Conservation (phyloP, 2,888 invertebrate genomes). For the Choreutis nemorana region DNA sequence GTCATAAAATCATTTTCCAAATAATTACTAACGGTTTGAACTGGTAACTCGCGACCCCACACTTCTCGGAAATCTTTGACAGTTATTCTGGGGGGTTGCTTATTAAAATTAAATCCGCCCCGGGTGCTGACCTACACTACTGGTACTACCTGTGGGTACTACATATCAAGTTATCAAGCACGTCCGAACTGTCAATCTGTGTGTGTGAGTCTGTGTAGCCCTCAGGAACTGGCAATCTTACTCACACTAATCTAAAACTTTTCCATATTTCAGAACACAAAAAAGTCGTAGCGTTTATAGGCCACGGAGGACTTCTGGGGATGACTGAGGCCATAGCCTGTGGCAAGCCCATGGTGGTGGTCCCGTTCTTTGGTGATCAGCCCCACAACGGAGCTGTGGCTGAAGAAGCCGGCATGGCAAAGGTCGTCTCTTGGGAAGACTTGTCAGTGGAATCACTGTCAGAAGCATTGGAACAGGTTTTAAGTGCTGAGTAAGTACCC, state of each 20-base stretch:
- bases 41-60: too few relatives aligned
- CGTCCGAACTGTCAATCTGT: too few relatives aligned
- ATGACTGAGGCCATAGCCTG: constrained; percentile 68
- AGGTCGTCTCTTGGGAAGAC: constrained; percentile 50
- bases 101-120: too few relatives aligned
- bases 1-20: too few relatives aligned
- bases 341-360: constrained; percentile 68
- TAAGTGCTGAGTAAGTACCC: constrained; percentile 63
- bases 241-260: not conserved
- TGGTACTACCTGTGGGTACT: too few relatives aligned
- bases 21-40: too few relatives aligned
- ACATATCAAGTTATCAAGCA: too few relatives aligned
- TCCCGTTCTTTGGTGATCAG: constrained; percentile 72
- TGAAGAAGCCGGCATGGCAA: constrained; percentile 56
- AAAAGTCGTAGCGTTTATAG: constrained; percentile 67
- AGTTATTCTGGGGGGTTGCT: too few relatives aligned
- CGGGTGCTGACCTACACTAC: too few relatives aligned
- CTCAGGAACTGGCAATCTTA: too few relatives aligned
- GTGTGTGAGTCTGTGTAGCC: too few relatives aligned
- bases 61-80: too few relatives aligned
- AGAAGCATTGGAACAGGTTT: constrained; percentile 50
- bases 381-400: constrained; percentile 62
- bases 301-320: constrained; percentile 69
- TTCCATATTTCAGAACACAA: constrained; percentile 54
- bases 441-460: constrained; percentile 59